Conservation (phyloP, 2,888 invertebrate genomes). For the Agonum fuliginosum region DNA sequence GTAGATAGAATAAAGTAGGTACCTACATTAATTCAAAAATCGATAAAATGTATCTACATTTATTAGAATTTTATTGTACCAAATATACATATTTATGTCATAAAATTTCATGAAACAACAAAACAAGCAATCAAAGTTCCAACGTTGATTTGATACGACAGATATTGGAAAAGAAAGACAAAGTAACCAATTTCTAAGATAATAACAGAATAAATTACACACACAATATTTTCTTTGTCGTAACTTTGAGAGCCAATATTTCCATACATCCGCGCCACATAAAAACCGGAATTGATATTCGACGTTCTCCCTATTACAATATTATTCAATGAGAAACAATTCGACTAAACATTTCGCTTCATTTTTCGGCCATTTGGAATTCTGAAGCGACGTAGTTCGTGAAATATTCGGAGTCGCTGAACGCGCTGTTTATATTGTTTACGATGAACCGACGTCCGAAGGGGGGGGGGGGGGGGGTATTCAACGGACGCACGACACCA, state of each 20-base stretch:
- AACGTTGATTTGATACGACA: not conserved
- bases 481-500: constrained; percentile 25
- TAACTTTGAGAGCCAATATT: constrained; percentile 44
- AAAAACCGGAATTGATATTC: constrained; percentile 51
- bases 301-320: constrained; percentile 48
- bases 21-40: not conserved
- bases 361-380: constrained; percentile 27
- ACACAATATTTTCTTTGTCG: constrained; percentile 39
- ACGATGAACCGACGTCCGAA: constrained; percentile 47
- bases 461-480: constrained; percentile 9
- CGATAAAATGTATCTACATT: not conserved
- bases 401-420: constrained; percentile 42
- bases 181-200: constrained; percentile 41
- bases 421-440: constrained; percentile 54
- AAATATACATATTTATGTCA: not conserved
- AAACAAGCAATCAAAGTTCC: constrained; percentile 15
- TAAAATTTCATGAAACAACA: not conserved
- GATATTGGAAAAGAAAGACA: constrained; percentile 30
- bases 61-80: not conserved
- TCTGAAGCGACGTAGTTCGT: not conserved
- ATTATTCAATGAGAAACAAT: constrained; percentile 54
- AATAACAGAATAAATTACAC: constrained; percentile 10
- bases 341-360: constrained; percentile 36
- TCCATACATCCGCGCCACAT: constrained; percentile 9
- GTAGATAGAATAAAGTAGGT: too few species aligned